Conservation (phyloP, 64 coral and sea anemone species). For the Dendronephthya gigantea region DNA sequence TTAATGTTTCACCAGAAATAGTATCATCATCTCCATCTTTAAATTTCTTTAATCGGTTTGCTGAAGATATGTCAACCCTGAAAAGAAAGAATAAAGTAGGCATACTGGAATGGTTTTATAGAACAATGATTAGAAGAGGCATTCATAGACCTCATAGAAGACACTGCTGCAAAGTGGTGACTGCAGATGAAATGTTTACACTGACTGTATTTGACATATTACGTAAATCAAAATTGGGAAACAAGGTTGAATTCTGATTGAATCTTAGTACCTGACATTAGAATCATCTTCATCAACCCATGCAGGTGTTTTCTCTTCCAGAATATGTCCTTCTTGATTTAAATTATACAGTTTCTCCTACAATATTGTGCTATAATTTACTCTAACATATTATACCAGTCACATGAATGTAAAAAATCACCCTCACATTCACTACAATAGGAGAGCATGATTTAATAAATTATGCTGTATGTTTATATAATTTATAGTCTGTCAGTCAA, state of each 20-base stretch:
- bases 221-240: background rate
- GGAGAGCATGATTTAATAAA: too few relatives aligned
- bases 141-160: too few relatives aligned
- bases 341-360: background rate
- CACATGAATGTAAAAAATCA: too few relatives aligned
- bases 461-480: too few relatives aligned
- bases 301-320: background rate
- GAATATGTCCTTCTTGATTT: background rate
- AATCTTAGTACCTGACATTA: background rate
- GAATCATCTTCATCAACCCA: conserved; percentile 18
- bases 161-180: too few relatives aligned
- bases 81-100: background rate
- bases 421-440: too few relatives aligned
- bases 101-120: too few relatives aligned
- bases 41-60: conserved; percentile 5
- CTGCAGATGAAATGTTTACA: too few relatives aligned
- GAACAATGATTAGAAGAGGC: too few relatives aligned
- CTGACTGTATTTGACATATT: too few relatives aligned
- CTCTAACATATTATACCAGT: too few relatives aligned
- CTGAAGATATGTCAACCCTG: background rate
- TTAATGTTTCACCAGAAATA: background rate
- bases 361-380: background rate
- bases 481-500: too few relatives aligned
- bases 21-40: background rate
- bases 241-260: background rate